Percentiles rank a stretch among this genome's conserved stretches.
Evolutionary conservation across 2,113 vertebrate genomes (phyloP).

Genomic region (Vulpes ferrilata): DNA sequence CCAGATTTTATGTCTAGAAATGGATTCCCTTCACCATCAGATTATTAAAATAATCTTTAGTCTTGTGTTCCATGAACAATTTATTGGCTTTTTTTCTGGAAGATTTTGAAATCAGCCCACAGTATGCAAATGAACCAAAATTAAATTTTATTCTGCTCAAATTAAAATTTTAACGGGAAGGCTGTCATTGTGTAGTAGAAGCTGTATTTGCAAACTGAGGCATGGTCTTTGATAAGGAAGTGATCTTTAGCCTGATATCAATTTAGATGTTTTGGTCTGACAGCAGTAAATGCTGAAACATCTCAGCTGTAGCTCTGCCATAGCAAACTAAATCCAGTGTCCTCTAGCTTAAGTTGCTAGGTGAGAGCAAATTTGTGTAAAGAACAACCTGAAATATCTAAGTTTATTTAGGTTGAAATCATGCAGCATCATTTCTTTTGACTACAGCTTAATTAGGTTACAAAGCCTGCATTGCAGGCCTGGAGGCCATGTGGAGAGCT

Average conservation of each 20-base stretch:
- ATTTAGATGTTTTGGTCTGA: not conserved
- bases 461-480: not conserved
- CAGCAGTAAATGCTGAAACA: not conserved
- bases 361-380: not conserved
- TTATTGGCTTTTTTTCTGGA: not conserved
- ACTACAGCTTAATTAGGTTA: no score
- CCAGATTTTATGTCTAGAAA: conserved; percentile 5
- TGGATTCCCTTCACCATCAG: not conserved
- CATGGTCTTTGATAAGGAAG: not conserved
- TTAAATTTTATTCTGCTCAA: conserved; percentile 13
- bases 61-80: not conserved
- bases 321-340: not conserved
- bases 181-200: not conserved
- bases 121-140: not conserved
- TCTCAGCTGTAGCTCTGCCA: not conserved
- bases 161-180: not conserved
- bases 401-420: not conserved
- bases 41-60: not conserved
- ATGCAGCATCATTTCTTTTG: not conserved
- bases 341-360: not conserved
- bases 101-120: not conserved
- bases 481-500: not conserved
- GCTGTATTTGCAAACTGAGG: not conserved
- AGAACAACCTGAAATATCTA: not conserved
- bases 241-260: not conserved